A percentile compares a stretch with the other conserved stretches of the same genome.
Conservation (phyloP, 2,797 vertebrate species). For the Dipus sagitta region DNA sequence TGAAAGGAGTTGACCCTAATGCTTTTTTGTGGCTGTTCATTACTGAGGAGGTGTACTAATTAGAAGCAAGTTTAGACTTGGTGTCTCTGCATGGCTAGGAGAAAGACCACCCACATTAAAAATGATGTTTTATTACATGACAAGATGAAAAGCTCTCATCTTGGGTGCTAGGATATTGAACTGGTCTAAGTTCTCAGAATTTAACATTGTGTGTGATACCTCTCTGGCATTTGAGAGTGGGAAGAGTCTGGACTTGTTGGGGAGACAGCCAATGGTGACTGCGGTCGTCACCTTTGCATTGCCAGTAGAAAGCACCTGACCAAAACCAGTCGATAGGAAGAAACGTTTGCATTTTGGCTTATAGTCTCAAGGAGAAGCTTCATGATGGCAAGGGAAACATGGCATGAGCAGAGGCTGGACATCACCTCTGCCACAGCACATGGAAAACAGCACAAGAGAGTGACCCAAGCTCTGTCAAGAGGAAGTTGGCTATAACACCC, state of each 20-base stretch:
- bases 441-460: too few relatives aligned
- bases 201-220: not conserved
- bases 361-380: too few relatives aligned
- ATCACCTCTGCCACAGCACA: too few relatives aligned
- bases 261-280: not conserved
- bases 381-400: too few relatives aligned
- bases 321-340: too few relatives aligned
- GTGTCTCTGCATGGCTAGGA: not conserved
- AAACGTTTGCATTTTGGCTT: too few relatives aligned
- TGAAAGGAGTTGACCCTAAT: not conserved
- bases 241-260: not conserved
- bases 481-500: too few relatives aligned
- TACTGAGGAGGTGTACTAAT: not conserved
- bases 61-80: constrained; percentile 62
- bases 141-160: not conserved
- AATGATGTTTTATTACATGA: not conserved
- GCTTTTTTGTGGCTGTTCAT: not conserved
- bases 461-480: too few relatives aligned
- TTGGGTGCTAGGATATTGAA: not conserved
- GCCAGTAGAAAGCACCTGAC: too few relatives aligned
- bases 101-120: not conserved
- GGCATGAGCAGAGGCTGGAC: too few relatives aligned
- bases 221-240: not conserved
- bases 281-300: too few relatives aligned
- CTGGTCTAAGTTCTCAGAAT: not conserved